Percentiles rank a stretch among this genome's conserved stretches.
These are phyloP conservation scores for Cyclina sinensis DNA, from an alignment of 1,140 invertebrate genomes.

Conservation along the genomic window DNA sequence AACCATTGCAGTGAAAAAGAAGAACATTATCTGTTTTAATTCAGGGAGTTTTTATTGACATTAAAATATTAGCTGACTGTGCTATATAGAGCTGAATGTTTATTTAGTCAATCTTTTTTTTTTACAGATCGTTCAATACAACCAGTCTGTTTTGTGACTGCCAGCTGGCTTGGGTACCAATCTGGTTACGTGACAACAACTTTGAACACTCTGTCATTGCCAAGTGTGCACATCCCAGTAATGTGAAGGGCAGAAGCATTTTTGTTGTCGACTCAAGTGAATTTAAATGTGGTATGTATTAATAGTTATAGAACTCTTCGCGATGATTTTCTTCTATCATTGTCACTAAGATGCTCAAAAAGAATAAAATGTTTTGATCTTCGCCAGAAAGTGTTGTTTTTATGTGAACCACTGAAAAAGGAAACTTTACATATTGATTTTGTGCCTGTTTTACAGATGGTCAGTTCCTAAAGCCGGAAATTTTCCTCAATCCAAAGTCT, in stretches of 20 bases:
- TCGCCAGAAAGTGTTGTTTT: too few species aligned
- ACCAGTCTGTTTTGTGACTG: slow-evolving; percentile 94
- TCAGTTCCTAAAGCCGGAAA: slow-evolving; percentile 94
- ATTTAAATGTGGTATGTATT: slow-evolving; percentile 91
- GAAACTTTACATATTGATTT: too few species aligned
- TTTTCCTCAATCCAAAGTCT: slow-evolving; percentile 93
- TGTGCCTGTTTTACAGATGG: slow-evolving; percentile 84
- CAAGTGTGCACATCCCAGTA: slow-evolving; percentile 93
- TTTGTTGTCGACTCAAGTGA: slow-evolving; percentile 90
- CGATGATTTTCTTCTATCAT: too few species aligned
- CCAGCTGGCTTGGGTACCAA: slow-evolving; percentile 92
- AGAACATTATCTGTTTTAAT: too few species aligned
- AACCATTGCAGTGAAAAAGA: too few species aligned
- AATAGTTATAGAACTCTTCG: neutral
- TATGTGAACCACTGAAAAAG: too few species aligned
- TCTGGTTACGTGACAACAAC: slow-evolving; percentile 89
- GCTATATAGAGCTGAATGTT: too few species aligned
- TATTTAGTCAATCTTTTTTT: neutral
- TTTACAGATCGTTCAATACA: slow-evolving; percentile 90
- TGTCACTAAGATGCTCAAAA: too few species aligned
- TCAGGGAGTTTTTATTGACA: too few species aligned
- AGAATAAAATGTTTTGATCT: too few species aligned
- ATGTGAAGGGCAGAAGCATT: slow-evolving; percentile 91
- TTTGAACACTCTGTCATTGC: slow-evolving; percentile 87
- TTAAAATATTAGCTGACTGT: too few species aligned